phyloP scores from a whole-genome alignment of 2,888 invertebrate species.

The Tupiocoris notatus region DNA sequence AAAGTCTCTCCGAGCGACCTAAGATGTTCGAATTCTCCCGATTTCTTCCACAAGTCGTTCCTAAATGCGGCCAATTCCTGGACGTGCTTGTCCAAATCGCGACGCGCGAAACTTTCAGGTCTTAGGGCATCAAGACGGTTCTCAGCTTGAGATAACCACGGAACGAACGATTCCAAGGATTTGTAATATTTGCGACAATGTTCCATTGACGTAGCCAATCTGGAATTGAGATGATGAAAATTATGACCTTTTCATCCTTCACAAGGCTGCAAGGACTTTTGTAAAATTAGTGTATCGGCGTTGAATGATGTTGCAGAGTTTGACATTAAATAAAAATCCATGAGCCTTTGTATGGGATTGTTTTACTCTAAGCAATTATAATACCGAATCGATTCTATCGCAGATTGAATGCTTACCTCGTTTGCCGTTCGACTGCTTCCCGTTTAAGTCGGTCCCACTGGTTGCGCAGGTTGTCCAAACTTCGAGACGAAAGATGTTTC shows the following conservation, averaged over 20 bases:
- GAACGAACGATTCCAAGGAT: conserved; percentile 78
- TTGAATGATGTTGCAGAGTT: no score
- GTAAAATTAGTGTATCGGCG: no score
- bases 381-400: background rate
- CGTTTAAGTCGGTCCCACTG: conserved; percentile 91
- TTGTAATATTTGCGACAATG: conserved; percentile 87
- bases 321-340: no score
- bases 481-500: conserved; percentile 54
- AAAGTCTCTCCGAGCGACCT: conserved; percentile 72
- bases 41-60: conserved; percentile 87
- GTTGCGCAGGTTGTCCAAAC: conserved; percentile 58
- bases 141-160: conserved; percentile 86
- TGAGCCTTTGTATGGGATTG: no score
- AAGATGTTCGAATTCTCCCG: conserved; percentile 89
- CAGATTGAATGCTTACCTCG: conserved; percentile 56
- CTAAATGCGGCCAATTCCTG: conserved; percentile 84
- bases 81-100: conserved; percentile 82
- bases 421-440: conserved; percentile 82
- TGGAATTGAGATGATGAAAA: no score
- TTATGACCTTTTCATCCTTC: no score
- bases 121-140: conserved; percentile 75
- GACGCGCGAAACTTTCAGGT: conserved; percentile 77
- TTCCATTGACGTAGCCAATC: conserved; percentile 57
- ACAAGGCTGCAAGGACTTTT: no score
- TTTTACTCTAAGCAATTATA: no score